Evolutionary conservation across 2,113 vertebrate species (phyloP).

Genomic region (Gallinago undulata): DNA sequence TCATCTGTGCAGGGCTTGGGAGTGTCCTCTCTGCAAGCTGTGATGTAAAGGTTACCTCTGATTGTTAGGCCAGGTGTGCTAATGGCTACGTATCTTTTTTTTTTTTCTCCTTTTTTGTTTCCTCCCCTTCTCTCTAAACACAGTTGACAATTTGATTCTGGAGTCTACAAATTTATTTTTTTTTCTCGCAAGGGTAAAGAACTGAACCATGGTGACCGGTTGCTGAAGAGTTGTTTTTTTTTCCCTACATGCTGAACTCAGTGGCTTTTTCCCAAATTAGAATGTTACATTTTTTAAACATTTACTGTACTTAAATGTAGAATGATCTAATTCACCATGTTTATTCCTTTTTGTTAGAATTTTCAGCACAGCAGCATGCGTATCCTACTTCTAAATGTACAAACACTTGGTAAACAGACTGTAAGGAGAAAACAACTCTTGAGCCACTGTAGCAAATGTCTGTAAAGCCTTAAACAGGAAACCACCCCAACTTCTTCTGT

Average conservation of each 20-base stretch:
- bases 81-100: not conserved
- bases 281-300: slow-evolving; percentile 4
- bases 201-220: not conserved
- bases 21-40: not conserved
- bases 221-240: not conserved
- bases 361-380: not conserved
- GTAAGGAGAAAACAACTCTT: not conserved
- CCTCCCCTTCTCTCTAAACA: not conserved
- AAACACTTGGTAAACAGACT: slow-evolving; percentile 8
- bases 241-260: not conserved
- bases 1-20: not conserved
- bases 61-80: not conserved
- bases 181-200: not conserved
- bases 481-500: not conserved
- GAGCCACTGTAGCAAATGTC: not conserved
- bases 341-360: slow-evolving; percentile 8
- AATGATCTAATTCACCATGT: not conserved
- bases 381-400: not conserved
- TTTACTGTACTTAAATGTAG: not conserved
- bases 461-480: slow-evolving; percentile 9
- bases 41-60: not conserved
- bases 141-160: not conserved
- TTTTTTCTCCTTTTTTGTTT: not conserved
- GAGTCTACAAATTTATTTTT: not conserved
- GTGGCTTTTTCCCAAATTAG: not conserved